Base-by-base conservation (phyloP, 2,888 invertebrate genomes). In the Xiphydria camelus region DNA sequence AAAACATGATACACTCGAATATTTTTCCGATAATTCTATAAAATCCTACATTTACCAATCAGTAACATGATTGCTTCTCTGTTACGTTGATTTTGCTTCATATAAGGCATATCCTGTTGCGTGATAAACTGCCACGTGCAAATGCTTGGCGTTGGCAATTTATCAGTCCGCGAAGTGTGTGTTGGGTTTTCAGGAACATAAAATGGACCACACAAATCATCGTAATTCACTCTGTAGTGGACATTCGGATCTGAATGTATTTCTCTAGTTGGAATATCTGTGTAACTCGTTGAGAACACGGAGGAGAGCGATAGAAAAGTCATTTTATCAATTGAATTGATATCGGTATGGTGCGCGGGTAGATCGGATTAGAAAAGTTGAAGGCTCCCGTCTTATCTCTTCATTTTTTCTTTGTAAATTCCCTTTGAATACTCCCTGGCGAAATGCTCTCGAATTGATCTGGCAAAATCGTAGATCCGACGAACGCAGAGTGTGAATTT, bases 181-280 rank as follows among this genome's bases (percentile, higher is more conserved):
- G 33, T 49, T 19, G 6, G 35, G 53, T 21, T 29, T 38, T 25
- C 41, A 15, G 37, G 42, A 38, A 15, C 31, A 42, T 51, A 39
- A 48, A 52, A 60, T 25, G 59, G 57, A 25, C 64, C 63, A 41
- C 65, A 69, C 15, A 68, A 52, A 50, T 68, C 61, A 25, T 69
- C 59, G 39, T 64, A 66, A 57, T 65, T 51, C 19, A 53, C 55
- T 18, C 36, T 47, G 32, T 60, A 55, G 38, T 50, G 51, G 23
- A 59, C 34, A 46, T 59, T 47, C 10, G 61, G 61, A 47, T 61
- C 51, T 3, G 65, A 61, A 6, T 29, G 12, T 15, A 29, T 15
- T 29, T 9, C 14, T 29, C 29, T 29, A 15, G 6, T 7, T 7
- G 12, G 6, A 29, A 29, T 29, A 7, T 12, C 12, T 29, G 12